Evolutionary conservation across 2,888 invertebrate genomes (phyloP), one percentile per base, ranked within the genome.

Genomic region (Dryobota labecula): DNA sequence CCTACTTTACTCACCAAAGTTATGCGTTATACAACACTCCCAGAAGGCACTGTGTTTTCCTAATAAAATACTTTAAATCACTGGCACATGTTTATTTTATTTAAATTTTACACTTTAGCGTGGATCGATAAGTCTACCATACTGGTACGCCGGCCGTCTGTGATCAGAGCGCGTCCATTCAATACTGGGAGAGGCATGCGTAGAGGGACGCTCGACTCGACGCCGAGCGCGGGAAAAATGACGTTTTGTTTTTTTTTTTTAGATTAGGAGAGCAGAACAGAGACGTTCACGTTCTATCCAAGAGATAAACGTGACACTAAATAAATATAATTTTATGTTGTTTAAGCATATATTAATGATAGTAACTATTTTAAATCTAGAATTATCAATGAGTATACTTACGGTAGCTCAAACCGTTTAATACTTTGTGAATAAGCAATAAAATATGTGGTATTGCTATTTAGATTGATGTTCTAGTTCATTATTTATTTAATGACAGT

Each of bases 121-220:
- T 89, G 85, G 88, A 95, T 95, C 95, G 90, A 95, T 95, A 95
- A 82, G 82, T 88, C 86, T 89, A 90, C 89, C 92, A 90, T 91
- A 85, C 85, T 84, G 86, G 75, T 73, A 85, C 81, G 86, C 86
- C 88, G 86, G 87, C 88, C 90, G 90, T 83, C 86, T 86, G 86
- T 85, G 87, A 85, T 88, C 87, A 86, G 87, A 88, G 90, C 84
- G 88, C 87, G 89, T 88, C 89, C 92, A 94, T 95, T 94, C 93
- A 93, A 94, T 94, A 94, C 94, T 92, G 91, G 84, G 87, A 85
- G 88, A 90, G 92, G 88, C 94, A 95, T 95, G 95, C 95, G 95
- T 94, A 94, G 80, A 90, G 82, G 86, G 85, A 86, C 85, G 78
- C 82, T 85, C 82, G 87, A 86, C 76, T 78, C 78, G 81, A 85